Conservation (phyloP, 2,113 vertebrate genomes). For the human (Homo sapiens) region GRCh38 chr14:54686001-54686500, state of each 20-base stretch:
- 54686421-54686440: constrained; percentile 83
- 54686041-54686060: neutral
- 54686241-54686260: constrained; percentile 69
- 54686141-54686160: neutral
- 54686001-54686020: neutral
- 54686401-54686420: constrained; percentile 84
- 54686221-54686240: neutral
- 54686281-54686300: constrained; percentile 76
- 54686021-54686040: neutral
- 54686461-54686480: constrained; percentile 88
- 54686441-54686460: constrained; percentile 88
- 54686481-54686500: constrained; percentile 88
- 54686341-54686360: constrained; percentile 77
- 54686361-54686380: constrained; percentile 84
- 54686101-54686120: neutral
- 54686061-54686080: neutral
- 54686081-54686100: neutral
- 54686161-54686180: neutral
- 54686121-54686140: neutral
- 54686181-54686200: neutral
- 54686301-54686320: constrained; percentile 77
- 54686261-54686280: constrained; percentile 44
- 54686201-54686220: neutral
- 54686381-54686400: constrained; percentile 80
- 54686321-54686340: constrained; percentile 73